These are phyloP conservation scores for Perodicticus potto DNA, from an alignment of 2,797 vertebrate species.

Conservation along the genomic window DNA sequence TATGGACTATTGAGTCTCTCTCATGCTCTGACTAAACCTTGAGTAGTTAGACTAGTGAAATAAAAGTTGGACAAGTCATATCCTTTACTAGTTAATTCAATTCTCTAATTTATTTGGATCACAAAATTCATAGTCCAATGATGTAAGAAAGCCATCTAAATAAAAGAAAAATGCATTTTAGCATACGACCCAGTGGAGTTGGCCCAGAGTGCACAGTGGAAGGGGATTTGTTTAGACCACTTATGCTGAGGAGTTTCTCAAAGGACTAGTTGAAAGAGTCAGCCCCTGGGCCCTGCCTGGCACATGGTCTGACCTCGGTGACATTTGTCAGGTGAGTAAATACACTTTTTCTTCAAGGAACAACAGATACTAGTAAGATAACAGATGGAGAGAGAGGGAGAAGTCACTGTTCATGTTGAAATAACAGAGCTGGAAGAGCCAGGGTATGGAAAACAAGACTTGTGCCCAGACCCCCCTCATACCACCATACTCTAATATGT, in stretches of 20 bases:
- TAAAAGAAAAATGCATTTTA: not conserved
- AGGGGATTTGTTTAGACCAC: fast-evolving
- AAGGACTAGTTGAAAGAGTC: not conserved
- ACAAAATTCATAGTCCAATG: not conserved
- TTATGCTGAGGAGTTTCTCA: not conserved
- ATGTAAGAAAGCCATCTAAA: not conserved
- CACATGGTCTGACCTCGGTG: not conserved
- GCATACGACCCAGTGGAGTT: not conserved
- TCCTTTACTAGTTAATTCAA: not conserved
- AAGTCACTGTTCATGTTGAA: not conserved
- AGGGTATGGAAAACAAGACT: not conserved
- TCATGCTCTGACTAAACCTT: not conserved
- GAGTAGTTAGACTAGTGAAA: not conserved
- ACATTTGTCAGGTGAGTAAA: not conserved
- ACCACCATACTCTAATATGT: not conserved
- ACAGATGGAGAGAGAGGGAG: not conserved
- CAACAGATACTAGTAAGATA: no score
- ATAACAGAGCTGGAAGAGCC: not conserved
- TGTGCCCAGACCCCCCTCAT: not conserved
- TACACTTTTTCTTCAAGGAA: not conserved
- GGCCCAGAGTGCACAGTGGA: not conserved
- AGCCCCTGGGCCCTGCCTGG: no score
- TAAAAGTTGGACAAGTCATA: not conserved
- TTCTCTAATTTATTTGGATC: not conserved
- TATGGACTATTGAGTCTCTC: not conserved